phyloP scores from a whole-genome alignment of 1,140 invertebrate species.

The Nasonia longicornis region DNA sequence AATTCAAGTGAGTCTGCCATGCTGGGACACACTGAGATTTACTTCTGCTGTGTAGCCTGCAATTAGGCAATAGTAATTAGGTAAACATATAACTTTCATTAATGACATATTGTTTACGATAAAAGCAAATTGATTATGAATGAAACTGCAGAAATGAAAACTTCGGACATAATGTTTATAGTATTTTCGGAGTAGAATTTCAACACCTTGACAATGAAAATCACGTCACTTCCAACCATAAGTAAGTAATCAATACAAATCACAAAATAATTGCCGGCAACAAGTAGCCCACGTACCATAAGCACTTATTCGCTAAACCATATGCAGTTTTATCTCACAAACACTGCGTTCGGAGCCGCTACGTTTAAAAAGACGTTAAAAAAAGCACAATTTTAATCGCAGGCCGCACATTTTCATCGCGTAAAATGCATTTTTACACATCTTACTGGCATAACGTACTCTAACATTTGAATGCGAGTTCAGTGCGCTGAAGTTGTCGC shows the following conservation, averaged over 20 bases:
- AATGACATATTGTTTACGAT: no score
- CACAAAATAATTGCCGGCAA: no score
- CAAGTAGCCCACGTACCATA: background rate
- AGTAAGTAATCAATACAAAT: no score
- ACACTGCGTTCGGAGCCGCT: background rate
- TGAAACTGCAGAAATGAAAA: no score
- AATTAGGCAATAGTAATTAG: no score
- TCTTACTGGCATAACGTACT: conserved; percentile 17
- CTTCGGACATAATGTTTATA: no score
- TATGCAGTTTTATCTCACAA: background rate
- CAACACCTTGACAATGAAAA: no score
- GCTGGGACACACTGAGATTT: background rate
- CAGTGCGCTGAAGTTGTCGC: conserved; percentile 5
- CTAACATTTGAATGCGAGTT: background rate
- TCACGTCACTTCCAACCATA: no score
- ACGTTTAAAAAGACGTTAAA: background rate
- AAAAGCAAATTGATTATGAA: no score
- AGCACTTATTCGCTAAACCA: background rate
- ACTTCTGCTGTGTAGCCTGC: background rate
- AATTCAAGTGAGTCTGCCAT: conserved; percentile 39
- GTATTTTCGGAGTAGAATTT: no score
- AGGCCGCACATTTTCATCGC: background rate
- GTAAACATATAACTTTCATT: no score
- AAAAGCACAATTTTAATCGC: background rate
- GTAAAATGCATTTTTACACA: background rate